Conservation (phyloP, 2,888 invertebrate species). For the Calameuta pallipes region DNA sequence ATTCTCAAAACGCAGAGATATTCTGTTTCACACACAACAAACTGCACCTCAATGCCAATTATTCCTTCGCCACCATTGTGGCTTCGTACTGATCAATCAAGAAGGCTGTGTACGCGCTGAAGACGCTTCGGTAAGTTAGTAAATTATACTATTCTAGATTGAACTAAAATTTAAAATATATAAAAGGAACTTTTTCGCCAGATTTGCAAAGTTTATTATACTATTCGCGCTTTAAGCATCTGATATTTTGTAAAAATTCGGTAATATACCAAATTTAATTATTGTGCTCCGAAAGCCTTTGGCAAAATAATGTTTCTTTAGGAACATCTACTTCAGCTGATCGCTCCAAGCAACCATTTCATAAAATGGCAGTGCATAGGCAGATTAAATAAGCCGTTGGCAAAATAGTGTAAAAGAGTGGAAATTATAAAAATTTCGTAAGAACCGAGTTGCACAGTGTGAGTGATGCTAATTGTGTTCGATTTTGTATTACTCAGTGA, state of each 20-base stretch:
- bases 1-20: conserved; percentile 6
- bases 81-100: conserved; percentile 26
- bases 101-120: conserved; percentile 14
- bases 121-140: not conserved
- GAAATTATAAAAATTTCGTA: not conserved
- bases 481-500: not conserved
- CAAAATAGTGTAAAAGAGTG: not conserved
- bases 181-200: not conserved
- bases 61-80: conserved; percentile 39
- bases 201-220: not conserved
- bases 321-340: conserved; percentile 40
- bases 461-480: not conserved
- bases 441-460: not conserved
- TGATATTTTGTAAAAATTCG: not conserved
- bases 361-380: conserved; percentile 47
- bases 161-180: not conserved
- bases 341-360: conserved; percentile 36
- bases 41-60: conserved; percentile 31
- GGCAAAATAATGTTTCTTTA: conserved; percentile 20
- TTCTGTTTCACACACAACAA: conserved; percentile 23
- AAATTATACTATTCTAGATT: not conserved
- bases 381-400: not conserved
- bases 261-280: not conserved
- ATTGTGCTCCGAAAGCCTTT: not conserved
- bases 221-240: not conserved